These are phyloP conservation scores for Chymomyza caudatula DNA, from an alignment of 2,888 invertebrate genomes.

Conservation along the genomic window DNA sequence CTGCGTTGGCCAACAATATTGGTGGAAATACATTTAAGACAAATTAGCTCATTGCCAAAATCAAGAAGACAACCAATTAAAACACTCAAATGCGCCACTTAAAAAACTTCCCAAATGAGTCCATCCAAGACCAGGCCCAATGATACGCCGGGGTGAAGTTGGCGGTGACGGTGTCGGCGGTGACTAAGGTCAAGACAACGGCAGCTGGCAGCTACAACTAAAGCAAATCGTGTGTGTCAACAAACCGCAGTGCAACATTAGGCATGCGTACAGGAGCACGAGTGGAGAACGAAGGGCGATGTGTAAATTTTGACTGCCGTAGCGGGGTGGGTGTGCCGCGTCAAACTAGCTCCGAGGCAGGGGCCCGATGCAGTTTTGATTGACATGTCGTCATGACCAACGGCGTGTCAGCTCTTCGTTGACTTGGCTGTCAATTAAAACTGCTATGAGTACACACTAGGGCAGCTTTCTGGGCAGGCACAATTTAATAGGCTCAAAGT, in stretches of 20 bases:
- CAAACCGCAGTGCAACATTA: slow-evolving; percentile 59
- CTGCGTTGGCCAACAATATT: not conserved
- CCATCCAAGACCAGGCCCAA: slow-evolving; percentile 4
- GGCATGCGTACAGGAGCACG: slow-evolving; percentile 19
- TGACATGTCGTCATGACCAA: slow-evolving; percentile 68
- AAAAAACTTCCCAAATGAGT: slow-evolving; percentile 28
- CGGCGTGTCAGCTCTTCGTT: slow-evolving; percentile 52
- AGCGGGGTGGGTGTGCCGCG: slow-evolving; percentile 8
- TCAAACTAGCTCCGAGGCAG: slow-evolving; percentile 12
- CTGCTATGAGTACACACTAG: no score
- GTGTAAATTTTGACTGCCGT: not conserved
- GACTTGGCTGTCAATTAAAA: slow-evolving; percentile 77
- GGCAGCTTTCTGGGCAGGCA: slow-evolving; percentile 38
- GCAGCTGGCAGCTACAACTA: slow-evolving; percentile 6
- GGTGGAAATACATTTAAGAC: slow-evolving; percentile 19
- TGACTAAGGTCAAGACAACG: slow-evolving; percentile 20
- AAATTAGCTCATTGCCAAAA: slow-evolving; percentile 25
- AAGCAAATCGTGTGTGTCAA: slow-evolving; percentile 51
- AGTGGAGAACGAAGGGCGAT: not conserved
- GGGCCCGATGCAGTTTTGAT: slow-evolving; percentile 63
- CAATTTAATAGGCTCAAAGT: slow-evolving; percentile 76
- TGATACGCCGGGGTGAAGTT: slow-evolving; percentile 2
- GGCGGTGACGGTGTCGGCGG: slow-evolving; percentile 25
- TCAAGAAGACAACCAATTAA: slow-evolving; percentile 41
- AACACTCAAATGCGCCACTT: slow-evolving; percentile 22